A percentile compares a stretch with the other conserved stretches of the same genome.
Evolutionary conservation across 2,113 vertebrate species (phyloP).

Genomic region (Entelurus aequoreus): DNA sequence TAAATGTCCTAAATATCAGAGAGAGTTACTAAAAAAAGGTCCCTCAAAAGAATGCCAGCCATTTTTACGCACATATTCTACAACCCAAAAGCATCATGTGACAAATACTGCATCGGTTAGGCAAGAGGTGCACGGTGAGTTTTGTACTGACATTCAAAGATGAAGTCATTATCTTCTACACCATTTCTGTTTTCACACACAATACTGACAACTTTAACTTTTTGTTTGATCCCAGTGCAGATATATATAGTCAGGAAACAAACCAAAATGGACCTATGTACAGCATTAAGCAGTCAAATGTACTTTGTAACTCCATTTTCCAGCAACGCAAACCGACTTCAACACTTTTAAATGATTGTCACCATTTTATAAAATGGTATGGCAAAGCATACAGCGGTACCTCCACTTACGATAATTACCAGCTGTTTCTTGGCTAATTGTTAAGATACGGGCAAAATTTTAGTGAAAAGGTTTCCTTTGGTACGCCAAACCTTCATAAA

Average conservation of each 20-base stretch:
- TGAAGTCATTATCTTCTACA: slow-evolving; percentile 5
- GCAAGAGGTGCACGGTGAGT: slow-evolving; percentile 78
- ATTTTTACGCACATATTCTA: slow-evolving; percentile 63
- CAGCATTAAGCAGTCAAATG: slow-evolving; percentile 32
- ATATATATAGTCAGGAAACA: slow-evolving; percentile 45
- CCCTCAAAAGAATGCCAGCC: slow-evolving; percentile 60
- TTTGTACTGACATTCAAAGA: slow-evolving; percentile 73
- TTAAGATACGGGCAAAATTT: too few species aligned
- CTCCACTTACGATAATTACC: too few species aligned
- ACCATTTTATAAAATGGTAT: slow-evolving; percentile 48
- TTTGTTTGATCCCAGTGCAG: slow-evolving; percentile 41
- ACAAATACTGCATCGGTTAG: slow-evolving; percentile 57
- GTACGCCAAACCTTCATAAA: too few species aligned
- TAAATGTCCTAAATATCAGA: slow-evolving; percentile 50
- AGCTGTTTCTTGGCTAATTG: too few species aligned
- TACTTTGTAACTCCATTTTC: slow-evolving; percentile 50
- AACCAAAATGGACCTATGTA: slow-evolving; percentile 52
- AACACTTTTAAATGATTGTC: slow-evolving; percentile 36
- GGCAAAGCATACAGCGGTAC: slow-evolving; percentile 1
- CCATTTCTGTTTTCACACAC: slow-evolving; percentile 39
- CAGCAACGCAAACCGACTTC: slow-evolving; percentile 64
- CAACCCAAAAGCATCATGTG: slow-evolving; percentile 66
- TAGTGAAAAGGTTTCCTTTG: too few species aligned
- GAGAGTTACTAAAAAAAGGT: slow-evolving; percentile 52
- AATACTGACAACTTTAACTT: slow-evolving; percentile 34